Percentiles rank a stretch among this genome's conserved stretches.
These are phyloP conservation scores for Agrypnus murinus DNA, from an alignment of 2,888 invertebrate genomes.

Conservation along the genomic window DNA sequence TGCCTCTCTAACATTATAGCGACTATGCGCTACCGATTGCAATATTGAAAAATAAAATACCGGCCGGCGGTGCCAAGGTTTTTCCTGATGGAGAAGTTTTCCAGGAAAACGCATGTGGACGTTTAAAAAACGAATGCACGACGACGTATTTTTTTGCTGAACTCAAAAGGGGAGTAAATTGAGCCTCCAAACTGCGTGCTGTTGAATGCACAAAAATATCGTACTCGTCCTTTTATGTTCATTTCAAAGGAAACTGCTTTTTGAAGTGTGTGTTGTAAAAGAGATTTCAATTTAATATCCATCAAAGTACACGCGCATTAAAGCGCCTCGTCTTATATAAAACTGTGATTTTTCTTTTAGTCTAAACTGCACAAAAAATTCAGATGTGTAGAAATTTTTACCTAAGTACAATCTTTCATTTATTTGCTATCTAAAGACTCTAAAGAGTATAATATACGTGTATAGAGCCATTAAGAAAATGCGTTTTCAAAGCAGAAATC, in stretches of 20 bases:
- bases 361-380: slow-evolving; percentile 7
- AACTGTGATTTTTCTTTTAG: slow-evolving; percentile 41
- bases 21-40: too few species aligned
- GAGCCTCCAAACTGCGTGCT: slow-evolving; percentile 42
- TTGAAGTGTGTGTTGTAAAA: slow-evolving; percentile 53
- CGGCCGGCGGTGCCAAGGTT: neutral
- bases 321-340: slow-evolving; percentile 43
- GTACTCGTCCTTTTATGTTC: slow-evolving; percentile 51
- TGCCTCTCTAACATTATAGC: too few species aligned
- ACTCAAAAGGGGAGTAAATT: slow-evolving; percentile 30
- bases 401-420: too few species aligned
- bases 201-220: slow-evolving; percentile 45
- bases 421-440: too few species aligned
- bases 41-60: too few species aligned
- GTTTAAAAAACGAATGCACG: slow-evolving; percentile 19
- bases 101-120: neutral
- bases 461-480: too few species aligned
- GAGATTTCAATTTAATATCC: slow-evolving; percentile 64
- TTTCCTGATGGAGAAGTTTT: too few species aligned
- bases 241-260: slow-evolving; percentile 52
- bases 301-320: slow-evolving; percentile 60
- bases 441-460: too few species aligned
- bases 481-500: too few species aligned
- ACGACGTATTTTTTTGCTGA: slow-evolving; percentile 1
- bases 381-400: neutral